Evolutionary conservation across 92 coral and sea anemone genomes (phyloP).

Genomic region (Palythoa caribaeorum): DNA sequence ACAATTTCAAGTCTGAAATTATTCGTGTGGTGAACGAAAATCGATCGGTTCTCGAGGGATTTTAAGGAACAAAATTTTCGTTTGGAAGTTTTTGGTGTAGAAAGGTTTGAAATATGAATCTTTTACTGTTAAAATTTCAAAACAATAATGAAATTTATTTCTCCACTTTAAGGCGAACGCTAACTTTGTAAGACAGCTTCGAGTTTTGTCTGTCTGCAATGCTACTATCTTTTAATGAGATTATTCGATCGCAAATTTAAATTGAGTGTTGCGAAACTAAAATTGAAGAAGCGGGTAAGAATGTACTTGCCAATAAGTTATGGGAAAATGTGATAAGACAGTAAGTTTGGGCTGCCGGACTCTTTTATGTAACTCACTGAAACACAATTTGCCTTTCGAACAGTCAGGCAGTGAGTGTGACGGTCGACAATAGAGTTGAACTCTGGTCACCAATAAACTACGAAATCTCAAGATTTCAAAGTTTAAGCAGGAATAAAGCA

Average conservation of each 20-base stretch:
- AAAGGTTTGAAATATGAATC: neutral
- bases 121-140: neutral
- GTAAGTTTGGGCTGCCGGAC: neutral
- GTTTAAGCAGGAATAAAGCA: neutral
- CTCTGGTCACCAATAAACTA: neutral
- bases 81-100: neutral
- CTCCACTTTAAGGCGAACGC: neutral
- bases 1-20: neutral
- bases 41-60: neutral
- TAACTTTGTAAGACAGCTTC: neutral
- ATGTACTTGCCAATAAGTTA: neutral
- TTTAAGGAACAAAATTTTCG: neutral
- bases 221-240: neutral
- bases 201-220: neutral
- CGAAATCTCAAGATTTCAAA: neutral
- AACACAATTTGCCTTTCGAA: neutral
- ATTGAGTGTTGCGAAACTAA: neutral
- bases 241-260: neutral
- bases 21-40: neutral
- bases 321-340: neutral
- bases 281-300: neutral
- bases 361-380: neutral
- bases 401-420: neutral
- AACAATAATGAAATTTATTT: neutral
- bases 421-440: neutral